Conservation (phyloP, 2,888 invertebrate genomes). For the Panorpa germanica region DNA sequence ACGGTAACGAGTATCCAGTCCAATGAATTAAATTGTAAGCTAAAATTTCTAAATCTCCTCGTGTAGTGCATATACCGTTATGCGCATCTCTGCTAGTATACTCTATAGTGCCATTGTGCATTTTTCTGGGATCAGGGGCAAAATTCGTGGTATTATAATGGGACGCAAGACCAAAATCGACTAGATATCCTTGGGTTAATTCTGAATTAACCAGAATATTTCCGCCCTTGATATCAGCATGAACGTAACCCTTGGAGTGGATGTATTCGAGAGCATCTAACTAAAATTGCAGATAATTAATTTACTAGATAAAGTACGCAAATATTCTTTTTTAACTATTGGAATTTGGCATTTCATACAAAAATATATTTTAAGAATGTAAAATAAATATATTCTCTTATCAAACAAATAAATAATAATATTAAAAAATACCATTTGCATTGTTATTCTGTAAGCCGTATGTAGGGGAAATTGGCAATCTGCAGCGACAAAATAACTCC, state of each 20-base stretch:
- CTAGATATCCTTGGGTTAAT: conserved; percentile 63
- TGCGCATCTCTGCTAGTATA: conserved; percentile 95
- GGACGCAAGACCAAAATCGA: conserved; percentile 86
- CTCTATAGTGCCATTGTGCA: conserved; percentile 94
- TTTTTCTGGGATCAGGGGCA: conserved; percentile 75
- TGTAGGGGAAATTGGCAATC: conserved; percentile 44
- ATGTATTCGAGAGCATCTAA: conserved; percentile 83
- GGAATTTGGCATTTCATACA: not conserved
- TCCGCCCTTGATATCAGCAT: conserved; percentile 90
- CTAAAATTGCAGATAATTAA: conserved; percentile 39
- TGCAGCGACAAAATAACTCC: conserved; percentile 52
- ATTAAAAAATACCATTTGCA: conserved; percentile 49
- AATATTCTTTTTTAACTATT: conserved; percentile 2
- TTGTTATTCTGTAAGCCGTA: conserved; percentile 60
- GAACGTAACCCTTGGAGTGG: conserved; percentile 76
- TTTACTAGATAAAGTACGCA: conserved; percentile 7
- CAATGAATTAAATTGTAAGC: conserved; percentile 89
- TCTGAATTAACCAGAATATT: conserved; percentile 65
- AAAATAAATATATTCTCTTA: conserved; percentile 6
- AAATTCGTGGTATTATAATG: conserved; percentile 59
- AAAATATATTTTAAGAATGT: conserved; percentile 6
- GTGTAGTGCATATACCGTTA: conserved; percentile 68
- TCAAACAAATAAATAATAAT: conserved; percentile 3
- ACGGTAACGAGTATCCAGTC: conserved; percentile 67
- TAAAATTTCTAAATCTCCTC: conserved; percentile 88